phyloP scores from a whole-genome alignment of 2,888 invertebrate species.

The Phyllotreta cruciferae region DNA sequence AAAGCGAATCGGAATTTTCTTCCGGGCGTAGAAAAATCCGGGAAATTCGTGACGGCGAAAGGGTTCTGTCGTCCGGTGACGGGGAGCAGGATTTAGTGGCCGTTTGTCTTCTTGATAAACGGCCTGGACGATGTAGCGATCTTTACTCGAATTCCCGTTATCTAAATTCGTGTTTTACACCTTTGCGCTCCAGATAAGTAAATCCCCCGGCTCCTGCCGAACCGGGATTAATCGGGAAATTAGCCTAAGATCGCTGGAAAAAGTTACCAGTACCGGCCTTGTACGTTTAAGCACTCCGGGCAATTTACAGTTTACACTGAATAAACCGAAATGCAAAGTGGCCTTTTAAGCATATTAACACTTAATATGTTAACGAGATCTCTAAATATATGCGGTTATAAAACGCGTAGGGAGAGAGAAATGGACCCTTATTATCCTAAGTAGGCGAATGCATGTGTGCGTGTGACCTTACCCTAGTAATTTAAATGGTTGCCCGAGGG shows the following conservation, averaged over 20 bases:
- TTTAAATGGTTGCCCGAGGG: slow-evolving; percentile 26
- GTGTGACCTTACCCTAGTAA: slow-evolving; percentile 35
- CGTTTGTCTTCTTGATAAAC: slow-evolving; percentile 56
- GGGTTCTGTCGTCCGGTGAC: slow-evolving; percentile 43
- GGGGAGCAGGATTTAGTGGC: slow-evolving; percentile 55
- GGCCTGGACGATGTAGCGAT: slow-evolving; percentile 31
- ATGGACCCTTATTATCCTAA: slow-evolving; percentile 19
- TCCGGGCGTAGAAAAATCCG: slow-evolving; percentile 7
- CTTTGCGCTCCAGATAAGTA: slow-evolving; percentile 38
- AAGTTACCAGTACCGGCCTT: neutral
- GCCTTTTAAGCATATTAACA: slow-evolving; percentile 6
- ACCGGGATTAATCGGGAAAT: slow-evolving; percentile 7
- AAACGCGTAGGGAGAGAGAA: neutral
- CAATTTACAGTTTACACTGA: neutral
- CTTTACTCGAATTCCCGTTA: slow-evolving; percentile 46
- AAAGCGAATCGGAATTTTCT: neutral
- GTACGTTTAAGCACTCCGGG: neutral
- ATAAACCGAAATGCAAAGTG: neutral
- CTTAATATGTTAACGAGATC: slow-evolving; percentile 9
- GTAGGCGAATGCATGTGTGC: slow-evolving; percentile 15
- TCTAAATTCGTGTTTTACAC: slow-evolving; percentile 50
- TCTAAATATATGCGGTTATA: slow-evolving; percentile 5
- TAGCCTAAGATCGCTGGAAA: neutral
- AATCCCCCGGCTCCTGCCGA: slow-evolving; percentile 20
- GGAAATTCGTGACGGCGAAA: slow-evolving; percentile 26